A percentile compares a stretch with the other conserved stretches of the same genome.
phyloP scores from a whole-genome alignment of 2,888 invertebrate genomes.

The Autographa gamma region DNA sequence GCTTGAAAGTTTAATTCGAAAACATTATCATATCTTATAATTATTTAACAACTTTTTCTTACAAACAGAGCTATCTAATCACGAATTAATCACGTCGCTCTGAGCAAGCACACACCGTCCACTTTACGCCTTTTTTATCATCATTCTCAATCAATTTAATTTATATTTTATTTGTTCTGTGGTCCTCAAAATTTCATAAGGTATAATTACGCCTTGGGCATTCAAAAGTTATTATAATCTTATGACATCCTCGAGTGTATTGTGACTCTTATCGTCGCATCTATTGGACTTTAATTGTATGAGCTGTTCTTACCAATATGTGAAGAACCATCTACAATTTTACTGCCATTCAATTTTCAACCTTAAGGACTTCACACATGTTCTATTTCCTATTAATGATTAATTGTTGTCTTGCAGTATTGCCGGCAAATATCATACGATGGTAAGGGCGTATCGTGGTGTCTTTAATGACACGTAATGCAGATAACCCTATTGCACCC shows the following conservation, averaged over 20 bases:
- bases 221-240: conserved; percentile 60
- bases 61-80: conserved; percentile 34
- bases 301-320: conserved; percentile 40
- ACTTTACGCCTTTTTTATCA: conserved; percentile 60
- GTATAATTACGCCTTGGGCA: conserved; percentile 62
- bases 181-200: conserved; percentile 56
- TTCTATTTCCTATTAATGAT: not conserved
- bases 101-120: conserved; percentile 21
- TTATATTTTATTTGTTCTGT: conserved; percentile 63
- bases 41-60: conserved; percentile 5
- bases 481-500: conserved; percentile 63
- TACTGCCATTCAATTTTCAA: conserved; percentile 12
- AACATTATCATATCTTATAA: not conserved
- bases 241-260: conserved; percentile 59
- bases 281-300: conserved; percentile 64
- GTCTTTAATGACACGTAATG: conserved; percentile 56
- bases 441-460: conserved; percentile 55
- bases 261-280: conserved; percentile 60
- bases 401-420: conserved; percentile 20
- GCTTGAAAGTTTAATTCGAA: not conserved
- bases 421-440: conserved; percentile 64
- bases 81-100: conserved; percentile 40
- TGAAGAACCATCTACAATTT: not conserved
- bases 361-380: conserved; percentile 15
- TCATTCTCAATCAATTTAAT: conserved; percentile 55